Conservation (phyloP, 2,888 invertebrate species). For the Phytoseiulus persimilis region DNA sequence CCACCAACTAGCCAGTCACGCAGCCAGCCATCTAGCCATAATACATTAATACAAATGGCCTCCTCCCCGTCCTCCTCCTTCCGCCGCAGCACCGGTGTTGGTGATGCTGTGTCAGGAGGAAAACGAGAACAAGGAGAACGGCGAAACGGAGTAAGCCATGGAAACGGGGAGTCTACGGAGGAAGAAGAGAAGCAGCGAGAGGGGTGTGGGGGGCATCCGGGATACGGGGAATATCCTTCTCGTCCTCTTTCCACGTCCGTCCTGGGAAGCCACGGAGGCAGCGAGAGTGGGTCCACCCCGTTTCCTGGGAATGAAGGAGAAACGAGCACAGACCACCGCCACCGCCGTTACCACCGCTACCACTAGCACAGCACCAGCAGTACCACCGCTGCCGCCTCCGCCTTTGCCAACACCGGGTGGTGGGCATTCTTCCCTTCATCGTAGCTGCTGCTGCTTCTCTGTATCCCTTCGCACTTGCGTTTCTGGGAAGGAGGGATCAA, state of each 20-base stretch:
- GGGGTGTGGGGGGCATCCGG: background rate
- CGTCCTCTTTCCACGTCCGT: background rate
- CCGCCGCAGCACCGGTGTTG: background rate
- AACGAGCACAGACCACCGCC: background rate
- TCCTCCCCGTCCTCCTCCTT: background rate
- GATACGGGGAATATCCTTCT: background rate
- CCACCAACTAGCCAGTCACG: conserved; percentile 5
- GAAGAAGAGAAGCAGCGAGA: background rate
- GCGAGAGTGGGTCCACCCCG: background rate
- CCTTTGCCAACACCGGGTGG: background rate
- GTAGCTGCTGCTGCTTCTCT: background rate
- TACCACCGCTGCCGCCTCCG: background rate
- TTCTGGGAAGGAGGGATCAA: background rate
- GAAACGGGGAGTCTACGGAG: background rate
- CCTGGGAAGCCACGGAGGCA: background rate
- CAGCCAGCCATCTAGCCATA: conserved; percentile 14
- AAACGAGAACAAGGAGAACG: background rate
- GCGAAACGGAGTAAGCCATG: background rate
- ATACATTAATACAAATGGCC: conserved; percentile 38
- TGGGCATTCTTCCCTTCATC: background rate
- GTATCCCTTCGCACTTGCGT: background rate
- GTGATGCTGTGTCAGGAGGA: background rate
- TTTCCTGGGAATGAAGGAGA: background rate
- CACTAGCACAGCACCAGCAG: background rate
- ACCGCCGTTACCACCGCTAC: background rate